These are phyloP conservation scores for Eristalis intricaria DNA, from an alignment of 2,888 invertebrate genomes.

Conservation along the genomic window DNA sequence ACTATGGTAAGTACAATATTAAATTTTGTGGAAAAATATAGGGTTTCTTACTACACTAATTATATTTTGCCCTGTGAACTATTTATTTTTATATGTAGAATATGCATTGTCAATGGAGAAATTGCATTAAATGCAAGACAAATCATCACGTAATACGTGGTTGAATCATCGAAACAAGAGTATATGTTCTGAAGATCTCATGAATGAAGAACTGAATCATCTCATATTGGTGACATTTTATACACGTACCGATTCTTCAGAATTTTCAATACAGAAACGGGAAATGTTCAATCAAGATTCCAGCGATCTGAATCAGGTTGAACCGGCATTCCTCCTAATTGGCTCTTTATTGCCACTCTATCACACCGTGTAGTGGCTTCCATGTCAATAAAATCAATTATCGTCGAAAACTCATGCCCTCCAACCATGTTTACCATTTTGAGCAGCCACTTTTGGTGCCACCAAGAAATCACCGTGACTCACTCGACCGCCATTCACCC, in stretches of 20 bases:
- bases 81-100: too few species aligned
- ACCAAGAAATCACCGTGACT: slow-evolving; percentile 20
- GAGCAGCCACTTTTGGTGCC: neutral
- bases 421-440: slow-evolving; percentile 25
- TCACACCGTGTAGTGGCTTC: neutral
- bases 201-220: neutral
- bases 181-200: too few species aligned
- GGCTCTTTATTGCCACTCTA: slow-evolving; percentile 34
- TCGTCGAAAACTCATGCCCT: slow-evolving; percentile 37
- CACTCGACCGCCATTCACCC: neutral
- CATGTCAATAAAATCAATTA: slow-evolving; percentile 62
- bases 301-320: slow-evolving; percentile 14
- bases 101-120: too few species aligned
- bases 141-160: too few species aligned
- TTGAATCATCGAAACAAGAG: too few species aligned
- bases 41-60: too few species aligned
- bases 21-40: too few species aligned
- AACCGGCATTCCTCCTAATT: slow-evolving; percentile 66
- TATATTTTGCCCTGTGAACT: too few species aligned
- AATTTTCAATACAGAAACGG: neutral
- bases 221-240: neutral
- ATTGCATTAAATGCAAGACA: too few species aligned
- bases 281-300: slow-evolving; percentile 47
- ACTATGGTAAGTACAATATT: too few species aligned
- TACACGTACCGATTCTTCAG: neutral